Evolutionary conservation across 2,888 invertebrate species (phyloP), one percentile per base, ranked within the genome.

Genomic region (Disparrhopalites patrizii): DNA sequence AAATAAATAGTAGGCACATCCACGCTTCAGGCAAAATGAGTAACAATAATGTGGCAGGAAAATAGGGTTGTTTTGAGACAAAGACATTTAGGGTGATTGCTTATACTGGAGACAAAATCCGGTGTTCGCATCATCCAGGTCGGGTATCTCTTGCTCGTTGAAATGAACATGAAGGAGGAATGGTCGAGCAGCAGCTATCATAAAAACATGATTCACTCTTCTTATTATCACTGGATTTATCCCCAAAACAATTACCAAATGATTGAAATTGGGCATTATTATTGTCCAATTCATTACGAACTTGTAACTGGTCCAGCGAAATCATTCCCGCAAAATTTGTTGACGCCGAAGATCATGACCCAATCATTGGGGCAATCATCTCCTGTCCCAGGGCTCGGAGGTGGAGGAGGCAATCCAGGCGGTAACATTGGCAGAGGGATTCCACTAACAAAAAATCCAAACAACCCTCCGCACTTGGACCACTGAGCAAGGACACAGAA

Each of bases 161-260:
- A 73, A 69, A 51, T 73, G 70, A 1, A 73, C 71, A 63, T 69
- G 66, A 27, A 73, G 36, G 40, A 70, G 68, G 30, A 73, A 73
- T 2, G 73, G 73, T 31, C 70, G 69, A 2, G 72, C 62, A 13
- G 50, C 63, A 0, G 68, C 71, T 73, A 33, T 8, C 40, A 68
- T 30, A 38, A 43, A 56, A 36, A 30, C 20, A 52, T n/a, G n/a
- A n/a, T n/a, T n/a, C n/a, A n/a, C n/a, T n/a, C n/a, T n/a, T n/a
- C n/a, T n/a, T n/a, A n/a, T n/a, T n/a, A n/a, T n/a, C n/a, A n/a
- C n/a, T n/a, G n/a, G n/a, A n/a, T n/a, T n/a, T n/a, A n/a, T n/a
- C n/a, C n/a, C n/a, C n/a, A 36, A 23, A 28, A n/a, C 25, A 54
- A n/a, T n/a, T 23, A 10, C 2, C 28, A 10, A 20, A 8, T 10